Percentiles rank a stretch among this genome's conserved stretches.
These are phyloP conservation scores for Coelinius sp. DNA, from an alignment of 2,888 invertebrate genomes.

Conservation along the genomic window DNA sequence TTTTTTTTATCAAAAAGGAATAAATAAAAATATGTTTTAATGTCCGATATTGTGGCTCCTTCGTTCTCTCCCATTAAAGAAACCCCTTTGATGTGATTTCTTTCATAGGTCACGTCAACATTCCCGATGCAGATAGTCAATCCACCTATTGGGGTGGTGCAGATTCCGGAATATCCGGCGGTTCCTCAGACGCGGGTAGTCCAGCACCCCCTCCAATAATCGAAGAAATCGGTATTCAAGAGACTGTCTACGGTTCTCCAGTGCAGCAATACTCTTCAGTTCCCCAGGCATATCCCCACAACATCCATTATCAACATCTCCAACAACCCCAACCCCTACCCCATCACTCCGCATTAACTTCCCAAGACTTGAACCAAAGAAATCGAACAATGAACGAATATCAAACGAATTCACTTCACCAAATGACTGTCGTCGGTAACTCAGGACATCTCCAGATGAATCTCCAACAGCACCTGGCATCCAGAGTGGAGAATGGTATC, in stretches of 20 bases:
- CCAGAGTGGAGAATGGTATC: constrained; percentile 35
- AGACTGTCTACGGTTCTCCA: constrained; percentile 56
- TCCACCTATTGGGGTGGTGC: constrained; percentile 65
- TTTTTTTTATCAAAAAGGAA: too few species aligned
- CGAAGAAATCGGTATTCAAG: constrained; percentile 66
- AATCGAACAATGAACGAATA: constrained; percentile 34
- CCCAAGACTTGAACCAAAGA: constrained; percentile 17
- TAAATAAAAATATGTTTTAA: too few species aligned
- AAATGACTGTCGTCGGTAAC: constrained; percentile 63
- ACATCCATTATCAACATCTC: constrained; percentile 39
- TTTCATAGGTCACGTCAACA: constrained; percentile 51
- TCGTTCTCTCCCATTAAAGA: not conserved
- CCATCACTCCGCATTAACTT: not conserved
- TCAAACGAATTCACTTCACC: constrained; percentile 47
- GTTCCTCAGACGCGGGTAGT: constrained; percentile 67
- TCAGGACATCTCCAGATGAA: constrained; percentile 67
- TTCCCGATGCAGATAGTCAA: constrained; percentile 63
- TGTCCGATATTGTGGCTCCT: not conserved
- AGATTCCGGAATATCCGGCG: constrained; percentile 67
- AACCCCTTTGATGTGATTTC: too few species aligned
- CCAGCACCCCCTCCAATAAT: constrained; percentile 65
- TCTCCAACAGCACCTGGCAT: constrained; percentile 49
- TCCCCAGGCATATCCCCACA: constrained; percentile 47
- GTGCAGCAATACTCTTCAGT: constrained; percentile 54
- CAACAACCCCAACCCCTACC: constrained; percentile 26